Base-by-base conservation (phyloP, 2,113 vertebrate species). In the Collichthys lucidus region DNA sequence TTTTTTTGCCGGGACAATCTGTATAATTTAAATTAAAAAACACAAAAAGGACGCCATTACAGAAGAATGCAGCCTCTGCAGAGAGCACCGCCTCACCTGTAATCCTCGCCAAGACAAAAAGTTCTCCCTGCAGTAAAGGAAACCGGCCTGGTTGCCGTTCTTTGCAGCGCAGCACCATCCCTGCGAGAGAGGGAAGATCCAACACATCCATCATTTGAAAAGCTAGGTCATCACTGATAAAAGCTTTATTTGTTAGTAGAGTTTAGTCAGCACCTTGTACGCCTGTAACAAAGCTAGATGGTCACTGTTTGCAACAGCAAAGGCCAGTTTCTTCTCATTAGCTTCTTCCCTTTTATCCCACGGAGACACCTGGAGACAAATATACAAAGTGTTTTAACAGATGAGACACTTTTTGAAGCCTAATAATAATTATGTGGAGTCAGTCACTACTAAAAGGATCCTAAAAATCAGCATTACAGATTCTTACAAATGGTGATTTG, bases 341-440 rank as follows among this genome's bases (percentile, higher is more conserved):
- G 98, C 98, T 87, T 98, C 97, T 73, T 99, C 97, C 78, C 96
- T 96, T 89, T 97, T 99, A 94, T 99, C 97, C 98, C 98, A 99
- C 0, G 98, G 98, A 88, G 97, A 74, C 53, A 91, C 76, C 86
- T 87, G 59, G 35, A 80, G 78, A 53, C 46, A 59, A 73, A 46
- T 52, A 20, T 9, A 64, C 8, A 50, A 55, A 42, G 0, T 49
- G 9, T 31, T 35, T 70, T 22, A 29, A 42, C 2, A 53, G 17
- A 56, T 3, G 19, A 42, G 4, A n/a, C 35, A 46, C 12, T 52
- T 53, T 26, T 16, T 35, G 10, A 20, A 26, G 16, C 16, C 11
- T 68, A 7, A 9, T 49, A 15, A 57, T 26, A 20, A 56, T 31
- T 53, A 22, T 9, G 24, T 31, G 1, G 19, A 35, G 17, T n/a